Percentiles rank a stretch among this genome's conserved stretches.
These are phyloP conservation scores for Mormyrops attenuatus DNA, from an alignment of 2,797 vertebrate species.

Conservation along the genomic window DNA sequence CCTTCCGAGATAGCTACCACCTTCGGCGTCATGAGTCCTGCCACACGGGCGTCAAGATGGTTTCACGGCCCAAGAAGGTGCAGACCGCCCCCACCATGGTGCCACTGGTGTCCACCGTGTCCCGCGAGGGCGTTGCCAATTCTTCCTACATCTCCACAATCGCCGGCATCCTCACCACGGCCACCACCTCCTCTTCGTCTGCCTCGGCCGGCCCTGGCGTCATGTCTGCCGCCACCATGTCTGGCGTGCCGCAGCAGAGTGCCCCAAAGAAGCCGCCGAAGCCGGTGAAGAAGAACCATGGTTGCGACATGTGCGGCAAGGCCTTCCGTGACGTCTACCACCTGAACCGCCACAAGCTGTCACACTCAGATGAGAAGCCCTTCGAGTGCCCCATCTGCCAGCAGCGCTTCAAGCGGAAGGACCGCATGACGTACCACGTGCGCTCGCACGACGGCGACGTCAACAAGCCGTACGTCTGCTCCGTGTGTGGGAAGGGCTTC, in stretches of 20 bases:
- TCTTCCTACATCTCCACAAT: constrained; percentile 82
- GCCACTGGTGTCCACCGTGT: constrained; percentile 87
- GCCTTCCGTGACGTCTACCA: constrained; percentile 96
- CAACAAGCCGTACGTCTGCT: constrained; percentile 96
- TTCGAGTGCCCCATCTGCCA: constrained; percentile 97
- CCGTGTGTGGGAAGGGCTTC: constrained; percentile 96
- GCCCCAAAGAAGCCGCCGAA: constrained; percentile 86
- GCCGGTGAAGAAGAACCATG: constrained; percentile 94
- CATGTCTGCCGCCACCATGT: constrained; percentile 58
- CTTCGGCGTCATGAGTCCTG: constrained; percentile 92
- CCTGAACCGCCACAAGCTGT: constrained; percentile 94
- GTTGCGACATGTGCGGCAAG: constrained; percentile 96
- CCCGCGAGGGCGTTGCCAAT: constrained; percentile 81
- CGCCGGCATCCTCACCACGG: constrained; percentile 87
- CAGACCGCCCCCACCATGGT: constrained; percentile 78
- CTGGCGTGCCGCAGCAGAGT: constrained; percentile 59
- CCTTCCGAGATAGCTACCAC: constrained; percentile 97
- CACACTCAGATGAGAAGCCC: constrained; percentile 93
- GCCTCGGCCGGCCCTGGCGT: constrained; percentile 67
- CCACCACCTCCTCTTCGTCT: constrained; percentile 87
- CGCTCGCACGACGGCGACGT: constrained; percentile 94
- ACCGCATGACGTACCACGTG: constrained; percentile 96
- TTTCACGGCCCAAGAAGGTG: constrained; percentile 89
- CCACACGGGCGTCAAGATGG: constrained; percentile 96
- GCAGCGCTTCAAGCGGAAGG: constrained; percentile 97